Evolutionary conservation across 1,140 invertebrate genomes (phyloP), one percentile per base, ranked within the genome.

Genomic region (Apis laboriosa): DNA sequence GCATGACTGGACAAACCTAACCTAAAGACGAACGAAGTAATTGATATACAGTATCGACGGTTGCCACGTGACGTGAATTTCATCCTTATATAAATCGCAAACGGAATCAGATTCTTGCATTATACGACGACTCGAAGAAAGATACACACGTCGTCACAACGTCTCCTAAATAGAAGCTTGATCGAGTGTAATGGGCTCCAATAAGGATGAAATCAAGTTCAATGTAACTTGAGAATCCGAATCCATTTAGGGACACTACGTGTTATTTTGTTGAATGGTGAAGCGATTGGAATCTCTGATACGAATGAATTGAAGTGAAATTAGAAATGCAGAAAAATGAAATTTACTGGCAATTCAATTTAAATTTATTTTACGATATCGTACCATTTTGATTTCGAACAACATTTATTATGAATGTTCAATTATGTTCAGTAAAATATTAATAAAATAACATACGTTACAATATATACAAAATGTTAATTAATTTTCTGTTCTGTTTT

Each of bases 51-150:
- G 58, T 49, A 61, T 72, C n/a, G n/a, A 72, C 49, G n/a, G 19
- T 15, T 63, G 19, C 49, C 9, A 73, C 77, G 77, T 73, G 68
- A 51, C 49, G 34, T 53, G 77, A 80, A 61, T 80, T 72, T 80
- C 68, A 73, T 80, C 49, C 49, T 34, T 71, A 55, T 71, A 55
- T 13, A 80, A 43, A 71, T 63, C 56, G 68, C 77, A 34, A 53
- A 43, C 77, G 77, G 58, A 80, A 80, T 80, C 73, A 63, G 68
- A 80, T 73, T 72, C 68, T 72, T 63, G 56, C 19, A 61, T 61
- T 53, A 17, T 70, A 11, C 34, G 34, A 53, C 9, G 56, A 56
- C 17, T n/a, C 56, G 77, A 34, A 61, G 67, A 79, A 80, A 64
- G 58, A 19, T 28, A 53, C n/a, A 53, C n/a, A 21, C 77, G n/a